phyloP scores from a whole-genome alignment of 35 echinoderm and acorn worm species.

The Eucidaris tribuloides region DNA sequence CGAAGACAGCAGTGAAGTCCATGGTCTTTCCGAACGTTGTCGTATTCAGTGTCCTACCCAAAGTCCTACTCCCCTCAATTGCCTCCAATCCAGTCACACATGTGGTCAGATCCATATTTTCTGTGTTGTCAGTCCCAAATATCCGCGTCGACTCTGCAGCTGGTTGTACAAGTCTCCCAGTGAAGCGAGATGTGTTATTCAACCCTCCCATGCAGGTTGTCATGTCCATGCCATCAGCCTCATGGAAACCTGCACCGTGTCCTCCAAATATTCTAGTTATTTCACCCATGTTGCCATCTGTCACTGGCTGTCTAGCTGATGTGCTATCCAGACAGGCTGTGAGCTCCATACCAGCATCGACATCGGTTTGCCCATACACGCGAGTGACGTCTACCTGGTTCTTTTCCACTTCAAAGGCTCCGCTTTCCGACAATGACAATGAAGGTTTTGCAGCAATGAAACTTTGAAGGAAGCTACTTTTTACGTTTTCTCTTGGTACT shows the following conservation, averaged over 20 bases:
- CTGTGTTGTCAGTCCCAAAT: background rate
- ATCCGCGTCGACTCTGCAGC: constrained; percentile 14
- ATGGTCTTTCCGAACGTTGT: background rate
- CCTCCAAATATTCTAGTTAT: constrained; percentile 32
- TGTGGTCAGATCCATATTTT: constrained; percentile 1
- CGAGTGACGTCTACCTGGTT: background rate
- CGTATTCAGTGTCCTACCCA: background rate
- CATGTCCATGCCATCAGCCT: constrained; percentile 12
- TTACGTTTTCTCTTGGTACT: background rate
- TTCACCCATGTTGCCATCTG: background rate
- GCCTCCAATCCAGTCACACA: background rate
- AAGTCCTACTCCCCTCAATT: background rate
- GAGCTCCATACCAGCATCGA: constrained; percentile 3
- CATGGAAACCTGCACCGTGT: background rate
- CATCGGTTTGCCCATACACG: background rate
- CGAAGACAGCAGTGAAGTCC: background rate
- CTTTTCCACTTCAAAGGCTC: no score
- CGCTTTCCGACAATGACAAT: background rate
- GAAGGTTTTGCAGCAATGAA: background rate
- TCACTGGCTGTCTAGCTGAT: background rate
- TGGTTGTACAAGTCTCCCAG: background rate
- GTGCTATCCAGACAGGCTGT: background rate
- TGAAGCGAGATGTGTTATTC: background rate
- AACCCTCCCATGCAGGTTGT: constrained; percentile 13
- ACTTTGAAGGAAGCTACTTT: background rate